Conservation (phyloP, 2,888 invertebrate species). For the Cheilosia impressa region DNA sequence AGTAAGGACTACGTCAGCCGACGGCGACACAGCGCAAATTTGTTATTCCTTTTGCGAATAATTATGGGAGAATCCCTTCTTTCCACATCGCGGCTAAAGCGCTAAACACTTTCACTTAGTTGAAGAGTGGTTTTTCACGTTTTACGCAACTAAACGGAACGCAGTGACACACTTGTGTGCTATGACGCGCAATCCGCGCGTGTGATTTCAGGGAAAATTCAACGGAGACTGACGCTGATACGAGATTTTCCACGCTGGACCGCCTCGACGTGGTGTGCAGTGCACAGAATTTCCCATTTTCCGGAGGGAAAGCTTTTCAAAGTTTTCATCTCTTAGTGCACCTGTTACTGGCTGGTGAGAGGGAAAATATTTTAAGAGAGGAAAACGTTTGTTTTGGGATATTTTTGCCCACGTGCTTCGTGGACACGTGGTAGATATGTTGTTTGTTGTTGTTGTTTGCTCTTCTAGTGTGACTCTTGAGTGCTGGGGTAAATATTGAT, state of each 20-base stretch:
- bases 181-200: constrained; percentile 15
- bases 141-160: constrained; percentile 22
- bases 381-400: too few relatives aligned
- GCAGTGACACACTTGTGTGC: constrained; percentile 11
- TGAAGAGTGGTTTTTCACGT: constrained; percentile 19
- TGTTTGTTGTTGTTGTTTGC: too few relatives aligned
- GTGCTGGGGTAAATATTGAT: too few relatives aligned
- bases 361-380: constrained; percentile 20
- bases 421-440: too few relatives aligned
- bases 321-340: constrained; percentile 48
- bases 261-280: constrained; percentile 2
- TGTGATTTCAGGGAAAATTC: constrained; percentile 53
- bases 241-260: constrained; percentile 59
- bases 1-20: neutral
- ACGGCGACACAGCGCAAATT: neutral
- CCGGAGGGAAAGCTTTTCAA: constrained; percentile 4
- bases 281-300: constrained; percentile 43
- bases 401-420: too few relatives aligned
- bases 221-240: constrained; percentile 43
- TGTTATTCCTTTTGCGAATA: neutral
- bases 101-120: constrained; percentile 34
- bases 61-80: constrained; percentile 1
- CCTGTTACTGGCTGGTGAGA: constrained; percentile 18
- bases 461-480: too few relatives aligned
- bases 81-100: constrained; percentile 10